These are phyloP conservation scores for Mylabris phalerata DNA, from an alignment of 1,140 invertebrate genomes.

Conservation along the genomic window DNA sequence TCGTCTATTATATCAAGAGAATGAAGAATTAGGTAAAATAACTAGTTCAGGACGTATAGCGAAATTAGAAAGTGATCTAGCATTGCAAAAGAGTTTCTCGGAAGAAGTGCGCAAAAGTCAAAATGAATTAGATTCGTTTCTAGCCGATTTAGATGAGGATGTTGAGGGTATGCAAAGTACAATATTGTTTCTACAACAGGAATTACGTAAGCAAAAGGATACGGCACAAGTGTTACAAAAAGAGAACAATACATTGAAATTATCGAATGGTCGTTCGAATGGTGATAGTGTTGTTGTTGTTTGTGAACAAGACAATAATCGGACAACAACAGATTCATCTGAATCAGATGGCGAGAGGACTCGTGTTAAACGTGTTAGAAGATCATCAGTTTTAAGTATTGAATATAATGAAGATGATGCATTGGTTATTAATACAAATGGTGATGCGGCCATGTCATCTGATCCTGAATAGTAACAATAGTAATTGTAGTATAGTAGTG, in stretches of 20 bases:
- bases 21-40: slow-evolving; percentile 94
- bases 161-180: slow-evolving; percentile 98
- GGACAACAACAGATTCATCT: slow-evolving; percentile 26
- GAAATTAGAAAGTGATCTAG: slow-evolving; percentile 92
- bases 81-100: slow-evolving; percentile 89
- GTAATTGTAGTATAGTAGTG: too few relatives aligned
- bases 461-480: slow-evolving; percentile 28
- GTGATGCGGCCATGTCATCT: slow-evolving; percentile 47
- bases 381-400: slow-evolving; percentile 60
- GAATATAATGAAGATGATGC: slow-evolving; percentile 63
- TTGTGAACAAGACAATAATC: slow-evolving; percentile 39
- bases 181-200: slow-evolving; percentile 88
- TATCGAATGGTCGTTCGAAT: slow-evolving; percentile 14
- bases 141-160: slow-evolving; percentile 94
- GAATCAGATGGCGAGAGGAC: slow-evolving; percentile 48
- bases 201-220: slow-evolving; percentile 72
- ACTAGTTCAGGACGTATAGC: slow-evolving; percentile 91
- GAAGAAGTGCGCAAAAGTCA: slow-evolving; percentile 97
- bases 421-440: slow-evolving; percentile 48
- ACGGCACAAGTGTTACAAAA: slow-evolving; percentile 42
- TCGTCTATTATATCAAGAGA: slow-evolving; percentile 92
- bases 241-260: slow-evolving; percentile 37
- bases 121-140: slow-evolving; percentile 90
- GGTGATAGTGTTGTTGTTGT: slow-evolving; percentile 37
- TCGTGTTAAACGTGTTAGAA: slow-evolving; percentile 53